Percentiles rank a stretch among this genome's conserved stretches.
Conservation (phyloP, 2,888 invertebrate species). For the Pinctada fucata region DNA sequence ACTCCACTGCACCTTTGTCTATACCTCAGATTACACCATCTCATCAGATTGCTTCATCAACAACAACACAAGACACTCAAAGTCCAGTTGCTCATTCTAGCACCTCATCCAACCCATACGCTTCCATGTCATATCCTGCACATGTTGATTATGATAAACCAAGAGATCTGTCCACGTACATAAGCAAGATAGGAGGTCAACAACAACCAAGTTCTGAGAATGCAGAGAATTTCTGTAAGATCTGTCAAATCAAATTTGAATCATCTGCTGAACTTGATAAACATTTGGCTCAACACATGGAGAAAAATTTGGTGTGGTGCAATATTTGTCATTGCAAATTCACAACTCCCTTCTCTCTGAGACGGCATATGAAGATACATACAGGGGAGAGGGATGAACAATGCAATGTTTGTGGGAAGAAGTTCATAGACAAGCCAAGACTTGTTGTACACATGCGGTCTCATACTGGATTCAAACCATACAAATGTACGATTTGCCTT, state of each 20-base stretch:
- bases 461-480: constrained; percentile 21
- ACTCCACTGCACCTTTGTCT: neutral
- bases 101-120: neutral
- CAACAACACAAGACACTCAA: neutral
- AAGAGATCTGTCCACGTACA: neutral
- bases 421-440: constrained; percentile 28
- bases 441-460: constrained; percentile 28
- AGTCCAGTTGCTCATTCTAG: neutral
- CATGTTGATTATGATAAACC: constrained; percentile 8
- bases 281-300: constrained; percentile 11
- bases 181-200: neutral
- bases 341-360: constrained; percentile 22
- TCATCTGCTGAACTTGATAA: constrained; percentile 12
- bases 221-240: constrained; percentile 8
- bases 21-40: neutral
- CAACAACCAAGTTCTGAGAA: neutral
- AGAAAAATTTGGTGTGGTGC: constrained; percentile 27
- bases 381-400: constrained; percentile 27
- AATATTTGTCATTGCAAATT: constrained; percentile 27
- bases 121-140: constrained; percentile 4
- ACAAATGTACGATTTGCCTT: constrained; percentile 17
- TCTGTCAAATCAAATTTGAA: constrained; percentile 20
- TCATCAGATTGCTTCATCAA: too few relatives aligned
- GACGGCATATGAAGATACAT: constrained; percentile 32
- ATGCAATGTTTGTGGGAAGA: constrained; percentile 30